phyloP scores from a whole-genome alignment of 1,140 invertebrate species.

The Charaxes varanes region DNA sequence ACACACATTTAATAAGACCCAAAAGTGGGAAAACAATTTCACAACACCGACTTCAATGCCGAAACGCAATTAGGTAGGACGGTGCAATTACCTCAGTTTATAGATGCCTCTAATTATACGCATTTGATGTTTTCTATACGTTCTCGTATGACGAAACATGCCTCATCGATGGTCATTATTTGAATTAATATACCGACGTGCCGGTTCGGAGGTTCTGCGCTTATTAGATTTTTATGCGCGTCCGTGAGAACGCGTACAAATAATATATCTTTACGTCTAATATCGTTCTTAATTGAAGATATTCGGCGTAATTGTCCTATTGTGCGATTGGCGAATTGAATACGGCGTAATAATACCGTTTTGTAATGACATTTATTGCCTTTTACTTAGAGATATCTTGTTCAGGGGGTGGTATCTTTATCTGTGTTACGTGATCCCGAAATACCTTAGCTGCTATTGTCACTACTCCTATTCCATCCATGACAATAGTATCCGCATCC shows the following conservation, averaged over 20 bases:
- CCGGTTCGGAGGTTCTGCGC: slow-evolving; percentile 57
- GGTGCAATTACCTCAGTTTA: slow-evolving; percentile 67
- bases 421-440: no score
- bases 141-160: slow-evolving; percentile 63
- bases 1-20: slow-evolving; percentile 16
- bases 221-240: slow-evolving; percentile 61
- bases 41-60: slow-evolving; percentile 44
- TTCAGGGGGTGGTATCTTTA: no score
- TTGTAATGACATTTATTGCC: slow-evolving; percentile 2
- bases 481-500: no score
- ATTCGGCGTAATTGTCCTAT: background rate
- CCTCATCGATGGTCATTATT: slow-evolving; percentile 65
- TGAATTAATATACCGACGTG: slow-evolving; percentile 72
- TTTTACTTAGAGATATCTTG: no score
- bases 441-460: no score
- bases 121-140: slow-evolving; percentile 71
- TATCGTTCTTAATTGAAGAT: slow-evolving; percentile 27
- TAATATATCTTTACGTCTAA: slow-evolving; percentile 55
- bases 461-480: no score
- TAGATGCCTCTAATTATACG: slow-evolving; percentile 68
- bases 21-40: slow-evolving; percentile 40
- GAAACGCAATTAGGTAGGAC: slow-evolving; percentile 69
- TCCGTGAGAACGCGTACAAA: slow-evolving; percentile 61
- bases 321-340: slow-evolving; percentile 4
- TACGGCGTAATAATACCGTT: background rate